Percentiles rank a stretch among this genome's conserved stretches.
Conservation (phyloP, 1,140 invertebrate species). For the Asobara japonica region DNA sequence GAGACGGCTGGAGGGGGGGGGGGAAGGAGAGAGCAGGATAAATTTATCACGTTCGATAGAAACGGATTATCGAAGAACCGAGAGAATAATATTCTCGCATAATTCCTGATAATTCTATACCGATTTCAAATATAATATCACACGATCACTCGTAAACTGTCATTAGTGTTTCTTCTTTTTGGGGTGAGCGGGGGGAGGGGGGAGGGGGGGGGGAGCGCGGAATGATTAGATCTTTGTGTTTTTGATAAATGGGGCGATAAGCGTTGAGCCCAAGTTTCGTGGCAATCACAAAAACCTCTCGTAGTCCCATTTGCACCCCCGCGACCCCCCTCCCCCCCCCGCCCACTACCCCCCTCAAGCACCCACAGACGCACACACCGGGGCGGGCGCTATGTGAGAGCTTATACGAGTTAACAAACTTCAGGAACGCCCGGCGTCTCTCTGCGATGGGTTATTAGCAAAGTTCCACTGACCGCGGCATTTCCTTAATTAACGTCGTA, state of each 20-base stretch:
- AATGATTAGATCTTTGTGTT: not conserved
- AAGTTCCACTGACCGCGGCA: conserved; percentile 45
- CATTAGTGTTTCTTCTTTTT: not conserved
- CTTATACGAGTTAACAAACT: conserved; percentile 56
- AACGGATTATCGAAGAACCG: conserved; percentile 30
- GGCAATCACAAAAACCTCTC: conserved; percentile 46
- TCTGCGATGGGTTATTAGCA: conserved; percentile 41
- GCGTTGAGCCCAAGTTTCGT: conserved; percentile 19
- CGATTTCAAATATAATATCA: not conserved
- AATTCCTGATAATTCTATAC: conserved; percentile 10
- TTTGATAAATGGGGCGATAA: not conserved
- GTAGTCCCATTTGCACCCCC: conserved; percentile 43
- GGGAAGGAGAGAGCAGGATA: conserved; percentile 15
- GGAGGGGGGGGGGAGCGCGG: no score
- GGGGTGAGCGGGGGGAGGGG: no score
- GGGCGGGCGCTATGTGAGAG: conserved; percentile 25
- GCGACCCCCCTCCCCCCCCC: not conserved
- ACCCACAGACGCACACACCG: not conserved
- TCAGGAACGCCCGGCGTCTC: conserved; percentile 43
- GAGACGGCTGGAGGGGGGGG: no score
- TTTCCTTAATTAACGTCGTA: conserved; percentile 45
- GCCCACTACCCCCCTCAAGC: not conserved
- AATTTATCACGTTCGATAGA: conserved; percentile 39
- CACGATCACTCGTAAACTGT: not conserved
- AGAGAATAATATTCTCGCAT: conserved; percentile 25